Conservation (phyloP, 2,113 vertebrate genomes). For the Lagenorhynchus albirostris region DNA sequence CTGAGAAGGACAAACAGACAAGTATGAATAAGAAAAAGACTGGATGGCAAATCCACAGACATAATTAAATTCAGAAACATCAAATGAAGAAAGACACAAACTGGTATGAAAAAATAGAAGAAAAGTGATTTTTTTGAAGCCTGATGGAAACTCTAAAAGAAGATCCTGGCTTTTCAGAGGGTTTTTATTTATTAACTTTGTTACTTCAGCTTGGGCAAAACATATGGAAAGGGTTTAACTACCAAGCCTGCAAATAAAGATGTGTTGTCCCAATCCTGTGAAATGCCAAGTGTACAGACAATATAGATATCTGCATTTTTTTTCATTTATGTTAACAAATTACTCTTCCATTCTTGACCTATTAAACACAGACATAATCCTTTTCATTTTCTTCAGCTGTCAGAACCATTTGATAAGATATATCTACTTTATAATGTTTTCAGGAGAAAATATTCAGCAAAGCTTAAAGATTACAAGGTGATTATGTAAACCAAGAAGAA, state of each 20-base stretch:
- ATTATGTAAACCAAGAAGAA: background rate
- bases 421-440: conserved; percentile 9
- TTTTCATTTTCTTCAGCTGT: conserved; percentile 12
- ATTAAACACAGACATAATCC: background rate
- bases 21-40: background rate
- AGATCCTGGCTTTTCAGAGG: background rate
- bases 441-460: background rate
- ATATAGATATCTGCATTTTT: background rate
- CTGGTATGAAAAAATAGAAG: background rate
- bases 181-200: background rate
- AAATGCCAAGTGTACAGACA: background rate
- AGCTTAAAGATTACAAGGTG: background rate
- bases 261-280: background rate
- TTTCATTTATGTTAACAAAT: background rate
- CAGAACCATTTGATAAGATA: background rate
- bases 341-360: background rate
- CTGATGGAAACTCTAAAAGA: background rate
- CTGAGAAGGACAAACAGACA: background rate
- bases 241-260: background rate
- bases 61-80: background rate
- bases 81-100: background rate
- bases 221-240: background rate
- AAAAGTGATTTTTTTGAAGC: background rate
- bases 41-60: background rate
- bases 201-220: conserved; percentile 9